These are phyloP conservation scores for Saccopteryx leptura DNA, from an alignment of 2,113 vertebrate genomes.

Conservation along the genomic window DNA sequence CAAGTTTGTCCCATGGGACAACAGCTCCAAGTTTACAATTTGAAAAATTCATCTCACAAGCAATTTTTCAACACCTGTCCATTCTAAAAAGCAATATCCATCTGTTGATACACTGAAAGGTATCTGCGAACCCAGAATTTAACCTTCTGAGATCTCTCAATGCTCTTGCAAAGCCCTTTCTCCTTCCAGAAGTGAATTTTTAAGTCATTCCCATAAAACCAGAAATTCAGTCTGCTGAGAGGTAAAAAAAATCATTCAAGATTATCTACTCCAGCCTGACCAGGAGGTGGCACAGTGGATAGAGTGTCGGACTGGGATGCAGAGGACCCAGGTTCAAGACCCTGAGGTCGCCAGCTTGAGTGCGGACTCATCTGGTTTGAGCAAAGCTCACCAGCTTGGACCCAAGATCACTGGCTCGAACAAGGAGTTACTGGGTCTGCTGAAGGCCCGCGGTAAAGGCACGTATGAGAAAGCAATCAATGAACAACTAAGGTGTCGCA, in stretches of 20 bases:
- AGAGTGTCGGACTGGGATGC: no score
- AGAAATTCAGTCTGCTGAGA: constrained; percentile 38
- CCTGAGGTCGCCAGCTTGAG: no score
- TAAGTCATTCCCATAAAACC: constrained; percentile 31
- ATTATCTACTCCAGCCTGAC: constrained; percentile 20
- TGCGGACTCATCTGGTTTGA: no score
- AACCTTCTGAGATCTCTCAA: constrained; percentile 40
- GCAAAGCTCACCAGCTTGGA: no score
- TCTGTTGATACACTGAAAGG: constrained; percentile 59
- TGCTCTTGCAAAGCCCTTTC: constrained; percentile 54
- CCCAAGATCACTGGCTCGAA: no score
- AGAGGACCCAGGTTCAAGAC: no score
- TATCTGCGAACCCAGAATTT: constrained; percentile 48
- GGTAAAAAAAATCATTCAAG: constrained; percentile 51
- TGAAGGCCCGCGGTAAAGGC: no score
- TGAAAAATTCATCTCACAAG: constrained; percentile 63
- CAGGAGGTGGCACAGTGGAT: no score
- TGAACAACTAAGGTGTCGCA: no score
- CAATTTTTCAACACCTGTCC: constrained; percentile 63
- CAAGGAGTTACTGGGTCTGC: no score
- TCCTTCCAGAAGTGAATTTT: constrained; percentile 64
- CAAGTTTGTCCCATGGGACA: constrained; percentile 56
- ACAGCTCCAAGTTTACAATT: constrained; percentile 59
- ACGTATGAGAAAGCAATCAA: no score
- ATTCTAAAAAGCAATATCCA: constrained; percentile 66